phyloP scores from a whole-genome alignment of 2,888 invertebrate species.

The Andricus curvator region DNA sequence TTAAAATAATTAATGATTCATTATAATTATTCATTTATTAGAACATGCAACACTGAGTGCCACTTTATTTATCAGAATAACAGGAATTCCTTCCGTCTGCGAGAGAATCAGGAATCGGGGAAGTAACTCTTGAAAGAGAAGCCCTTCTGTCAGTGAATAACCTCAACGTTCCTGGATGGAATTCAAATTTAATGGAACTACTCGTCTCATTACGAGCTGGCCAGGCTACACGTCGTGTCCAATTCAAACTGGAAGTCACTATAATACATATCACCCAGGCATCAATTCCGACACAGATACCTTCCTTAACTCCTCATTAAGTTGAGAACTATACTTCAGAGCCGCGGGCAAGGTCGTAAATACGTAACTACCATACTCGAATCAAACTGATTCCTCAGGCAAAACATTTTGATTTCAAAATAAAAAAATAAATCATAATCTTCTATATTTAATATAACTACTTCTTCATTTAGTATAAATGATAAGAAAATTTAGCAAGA shows the following conservation, averaged over 20 bases:
- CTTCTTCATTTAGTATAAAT: too few species aligned
- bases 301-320: background rate
- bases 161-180: background rate
- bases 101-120: background rate
- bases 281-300: background rate
- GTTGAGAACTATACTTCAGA: background rate
- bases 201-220: background rate
- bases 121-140: background rate
- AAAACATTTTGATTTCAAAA: background rate
- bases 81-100: background rate
- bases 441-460: too few species aligned
- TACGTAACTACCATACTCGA: background rate
- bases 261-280: background rate
- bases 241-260: slow-evolving; percentile 1
- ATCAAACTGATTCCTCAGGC: background rate
- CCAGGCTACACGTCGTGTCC: background rate
- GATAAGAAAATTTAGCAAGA: too few species aligned
- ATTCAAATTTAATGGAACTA: slow-evolving; percentile 1
- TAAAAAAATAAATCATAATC: background rate
- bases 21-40: background rate
- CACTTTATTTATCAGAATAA: background rate
- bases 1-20: too few species aligned
- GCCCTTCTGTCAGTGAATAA: background rate
- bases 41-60: background rate
- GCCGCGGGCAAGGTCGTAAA: slow-evolving; percentile 2